Conservation (phyloP, 2,113 vertebrate genomes). For the Megaceryle maxima region DNA sequence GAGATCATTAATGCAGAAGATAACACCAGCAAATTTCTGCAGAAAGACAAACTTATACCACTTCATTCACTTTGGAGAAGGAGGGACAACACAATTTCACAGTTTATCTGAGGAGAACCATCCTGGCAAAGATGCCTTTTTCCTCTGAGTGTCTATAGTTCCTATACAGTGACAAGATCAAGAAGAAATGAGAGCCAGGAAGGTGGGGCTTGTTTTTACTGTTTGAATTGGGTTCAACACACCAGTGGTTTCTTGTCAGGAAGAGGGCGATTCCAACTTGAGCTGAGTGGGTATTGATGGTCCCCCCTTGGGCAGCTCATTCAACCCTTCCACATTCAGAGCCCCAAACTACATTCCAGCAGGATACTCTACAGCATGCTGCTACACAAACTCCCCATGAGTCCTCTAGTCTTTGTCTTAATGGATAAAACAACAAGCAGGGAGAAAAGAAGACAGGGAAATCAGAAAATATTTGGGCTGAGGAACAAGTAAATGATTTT, state of each 20-base stretch:
- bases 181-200: background rate
- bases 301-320: background rate
- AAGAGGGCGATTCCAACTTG: background rate
- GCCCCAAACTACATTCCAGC: background rate
- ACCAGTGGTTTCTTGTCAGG: fast-evolving
- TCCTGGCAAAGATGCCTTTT: background rate
- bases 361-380: background rate
- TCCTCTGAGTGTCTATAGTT: background rate
- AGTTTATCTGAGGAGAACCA: background rate
- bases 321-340: background rate
- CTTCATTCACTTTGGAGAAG: background rate
- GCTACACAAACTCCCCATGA: background rate
- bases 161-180: background rate
- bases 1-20: background rate
- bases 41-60: background rate
- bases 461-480: background rate
- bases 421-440: background rate
- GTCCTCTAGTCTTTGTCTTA: background rate
- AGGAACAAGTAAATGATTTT: background rate
- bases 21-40: background rate
- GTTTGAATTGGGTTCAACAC: background rate
- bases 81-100: fast-evolving
- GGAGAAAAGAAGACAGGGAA: background rate
- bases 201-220: background rate
- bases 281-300: background rate